Evolutionary conservation across 1,140 invertebrate species (phyloP), one percentile per base, ranked within the genome.

Genomic region (Drosophila subobscura): DNA sequence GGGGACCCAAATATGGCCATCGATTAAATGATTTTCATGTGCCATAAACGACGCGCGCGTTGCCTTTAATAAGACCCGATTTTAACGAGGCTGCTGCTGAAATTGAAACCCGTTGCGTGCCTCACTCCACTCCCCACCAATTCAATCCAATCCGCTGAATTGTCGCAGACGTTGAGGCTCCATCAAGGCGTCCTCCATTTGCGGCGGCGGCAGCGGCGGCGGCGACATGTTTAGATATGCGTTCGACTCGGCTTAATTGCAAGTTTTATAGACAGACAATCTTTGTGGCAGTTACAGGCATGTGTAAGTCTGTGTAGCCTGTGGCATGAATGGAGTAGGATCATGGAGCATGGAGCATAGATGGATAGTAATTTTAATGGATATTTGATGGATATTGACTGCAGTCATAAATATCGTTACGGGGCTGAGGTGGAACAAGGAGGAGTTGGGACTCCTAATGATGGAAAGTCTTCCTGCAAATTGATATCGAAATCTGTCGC

Each of bases 11-110:
- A 85, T 81, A 86, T 86, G 81, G 81, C 68, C 81, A 80, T 71
- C 80, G 80, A 85, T 85, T 85, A 85, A 85, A 86, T 81, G 77
- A 86, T 85, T 85, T 85, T 85, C 81, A 85, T 85, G 81, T 81
- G 81, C 81, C 81, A 85, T 85, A 85, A 85, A 85, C 81, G 81
- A 86, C 74, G 81, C 79, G 81, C 72, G 81, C 72, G 72, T 4
- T 12, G 33, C 81, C 81, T 85, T 86, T 85, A 85, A 85, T 85
- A 85, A 85, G 77, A 77, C 33, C 70, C 68, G 57, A 50, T 55
- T 86, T 86, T 85, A 85, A 85, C 81, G 77, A 85, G 33, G 81
- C 81, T 85, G 72, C 81, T 63, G 72, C 44, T 79, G 52, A 86
- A 86, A 85, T 68, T 70, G 55, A 77, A 77, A 56, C 41, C 47